Evolutionary conservation across 2,113 vertebrate species (phyloP).

Genomic region (Carassius carassius): DNA sequence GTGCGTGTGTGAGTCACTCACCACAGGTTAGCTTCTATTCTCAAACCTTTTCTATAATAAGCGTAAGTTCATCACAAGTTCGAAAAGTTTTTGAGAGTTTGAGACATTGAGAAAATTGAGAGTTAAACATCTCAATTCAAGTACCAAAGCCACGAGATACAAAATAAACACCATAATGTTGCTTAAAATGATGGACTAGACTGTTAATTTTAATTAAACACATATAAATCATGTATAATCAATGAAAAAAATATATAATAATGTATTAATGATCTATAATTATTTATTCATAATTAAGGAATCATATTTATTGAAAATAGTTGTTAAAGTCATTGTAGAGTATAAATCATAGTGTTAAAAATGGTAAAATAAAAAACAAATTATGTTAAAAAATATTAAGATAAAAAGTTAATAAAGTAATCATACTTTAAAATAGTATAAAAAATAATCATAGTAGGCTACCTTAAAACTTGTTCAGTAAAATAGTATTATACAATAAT

Average conservation of each 20-base stretch:
- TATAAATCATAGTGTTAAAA: background rate
- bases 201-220: background rate
- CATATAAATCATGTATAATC: background rate
- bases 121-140: background rate
- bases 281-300: too few relatives aligned
- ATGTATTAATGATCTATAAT: background rate
- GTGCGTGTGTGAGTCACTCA: background rate
- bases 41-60: conserved; percentile 10
- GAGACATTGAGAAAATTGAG: background rate
- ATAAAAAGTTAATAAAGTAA: background rate
- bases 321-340: background rate
- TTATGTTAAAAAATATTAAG: too few relatives aligned
- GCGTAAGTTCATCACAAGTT: background rate
- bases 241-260: background rate
- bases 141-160: background rate
- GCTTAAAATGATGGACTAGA: background rate
- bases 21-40: background rate
- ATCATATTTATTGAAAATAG: too few relatives aligned
- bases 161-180: background rate
- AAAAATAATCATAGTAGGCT: too few relatives aligned
- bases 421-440: too few relatives aligned
- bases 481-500: too few relatives aligned
- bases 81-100: background rate
- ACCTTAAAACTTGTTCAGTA: too few relatives aligned
- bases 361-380: background rate